phyloP scores from a whole-genome alignment of 2,113 vertebrate genomes.

The Ursus arctos region DNA sequence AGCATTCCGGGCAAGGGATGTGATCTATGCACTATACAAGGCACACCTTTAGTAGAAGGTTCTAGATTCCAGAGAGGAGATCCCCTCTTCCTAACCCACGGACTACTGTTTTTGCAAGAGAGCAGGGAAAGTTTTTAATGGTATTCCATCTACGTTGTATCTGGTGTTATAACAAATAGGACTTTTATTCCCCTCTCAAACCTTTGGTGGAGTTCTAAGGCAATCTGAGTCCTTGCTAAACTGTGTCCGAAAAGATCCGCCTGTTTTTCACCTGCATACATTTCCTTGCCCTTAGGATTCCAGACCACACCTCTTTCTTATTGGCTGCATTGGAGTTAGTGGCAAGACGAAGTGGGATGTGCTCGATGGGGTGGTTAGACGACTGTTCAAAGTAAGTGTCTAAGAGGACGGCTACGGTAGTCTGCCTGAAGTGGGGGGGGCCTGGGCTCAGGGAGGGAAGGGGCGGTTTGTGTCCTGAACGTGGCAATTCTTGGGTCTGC shows the following conservation, averaged over 20 bases:
- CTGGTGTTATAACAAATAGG: not conserved
- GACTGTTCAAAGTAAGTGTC: constrained; percentile 95
- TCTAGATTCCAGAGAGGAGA: not conserved
- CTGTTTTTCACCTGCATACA: constrained; percentile 56
- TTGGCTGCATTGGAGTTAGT: constrained; percentile 98
- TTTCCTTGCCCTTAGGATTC: constrained; percentile 89
- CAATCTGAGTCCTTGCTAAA: not conserved
- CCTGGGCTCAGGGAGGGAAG: not conserved
- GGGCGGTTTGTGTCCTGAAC: not conserved
- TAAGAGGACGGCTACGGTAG: rapidly evolving
- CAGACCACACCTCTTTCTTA: constrained; percentile 93
- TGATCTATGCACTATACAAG: not conserved
- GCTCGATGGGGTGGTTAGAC: constrained; percentile 96
- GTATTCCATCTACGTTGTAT: not conserved
- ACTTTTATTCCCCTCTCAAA: constrained; percentile 42
- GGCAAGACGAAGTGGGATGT: constrained; percentile 99
- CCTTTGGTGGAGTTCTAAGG: constrained; percentile 39
- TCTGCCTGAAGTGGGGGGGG: not conserved
- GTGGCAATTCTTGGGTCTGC: not conserved
- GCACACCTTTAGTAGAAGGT: not conserved
- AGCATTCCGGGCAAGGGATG: not conserved
- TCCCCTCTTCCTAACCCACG: not conserved
- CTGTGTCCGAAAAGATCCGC: not conserved
- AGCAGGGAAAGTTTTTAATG: not conserved
- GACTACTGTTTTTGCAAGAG: not conserved